phyloP scores from a whole-genome alignment of 2,888 invertebrate genomes.

The Acrobeloides nanus region DNA sequence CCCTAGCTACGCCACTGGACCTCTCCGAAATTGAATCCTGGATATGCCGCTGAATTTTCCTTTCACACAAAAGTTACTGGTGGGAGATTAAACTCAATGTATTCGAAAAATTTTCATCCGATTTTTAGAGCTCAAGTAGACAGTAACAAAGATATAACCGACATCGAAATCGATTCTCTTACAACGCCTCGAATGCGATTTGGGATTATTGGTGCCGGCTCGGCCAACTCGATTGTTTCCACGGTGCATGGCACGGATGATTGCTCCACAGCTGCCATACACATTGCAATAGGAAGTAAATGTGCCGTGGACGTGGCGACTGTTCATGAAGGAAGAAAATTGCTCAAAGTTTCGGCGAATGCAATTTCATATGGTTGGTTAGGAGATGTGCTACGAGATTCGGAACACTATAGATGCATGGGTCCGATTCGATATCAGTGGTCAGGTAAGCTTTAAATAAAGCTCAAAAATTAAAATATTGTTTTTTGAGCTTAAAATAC shows the following conservation, averaged over 20 bases:
- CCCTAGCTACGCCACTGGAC: too few relatives aligned
- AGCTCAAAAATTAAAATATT: too few relatives aligned
- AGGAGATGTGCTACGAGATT: slow-evolving; percentile 72
- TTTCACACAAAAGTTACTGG: not conserved
- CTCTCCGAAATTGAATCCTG: too few relatives aligned
- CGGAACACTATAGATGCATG: slow-evolving; percentile 76
- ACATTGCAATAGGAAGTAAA: slow-evolving; percentile 69
- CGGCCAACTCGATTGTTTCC: slow-evolving; percentile 72
- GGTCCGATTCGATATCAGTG: slow-evolving; percentile 69
- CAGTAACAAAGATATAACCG: slow-evolving; percentile 34
- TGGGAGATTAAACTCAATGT: slow-evolving; percentile 7
- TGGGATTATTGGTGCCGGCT: slow-evolving; percentile 66
- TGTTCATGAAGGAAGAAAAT: slow-evolving; percentile 62
- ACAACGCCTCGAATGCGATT: slow-evolving; percentile 60
- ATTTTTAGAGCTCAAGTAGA: slow-evolving; percentile 28
- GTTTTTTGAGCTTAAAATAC: too few relatives aligned
- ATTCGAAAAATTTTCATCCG: not conserved
- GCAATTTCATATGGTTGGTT: slow-evolving; percentile 76
- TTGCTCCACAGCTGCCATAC: slow-evolving; percentile 71
- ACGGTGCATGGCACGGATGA: slow-evolving; percentile 73
- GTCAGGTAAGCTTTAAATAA: slow-evolving; percentile 17
- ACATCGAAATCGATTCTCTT: slow-evolving; percentile 33
- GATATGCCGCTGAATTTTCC: too few relatives aligned
- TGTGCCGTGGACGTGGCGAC: slow-evolving; percentile 71
- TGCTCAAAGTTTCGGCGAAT: slow-evolving; percentile 68